These are phyloP conservation scores for Meiosimyza platycephala DNA, from an alignment of 2,888 invertebrate species.

Conservation along the genomic window DNA sequence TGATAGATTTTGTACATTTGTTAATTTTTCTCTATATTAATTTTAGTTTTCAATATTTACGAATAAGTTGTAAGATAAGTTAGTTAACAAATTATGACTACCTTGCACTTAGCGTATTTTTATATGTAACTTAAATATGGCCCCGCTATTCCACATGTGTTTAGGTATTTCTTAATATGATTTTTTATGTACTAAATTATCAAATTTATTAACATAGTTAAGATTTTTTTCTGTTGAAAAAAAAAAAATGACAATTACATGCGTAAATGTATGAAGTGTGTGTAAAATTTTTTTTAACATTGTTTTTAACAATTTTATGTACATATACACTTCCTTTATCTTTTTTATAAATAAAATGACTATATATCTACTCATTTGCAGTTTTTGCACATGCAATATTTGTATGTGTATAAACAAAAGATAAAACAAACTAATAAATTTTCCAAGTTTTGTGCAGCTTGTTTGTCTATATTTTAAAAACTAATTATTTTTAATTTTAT, in stretches of 20 bases:
- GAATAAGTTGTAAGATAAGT: background rate
- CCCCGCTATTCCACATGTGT: conserved; percentile 68
- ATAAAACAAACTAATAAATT: conserved; percentile 19
- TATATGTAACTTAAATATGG: conserved; percentile 60
- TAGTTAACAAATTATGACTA: conserved; percentile 45
- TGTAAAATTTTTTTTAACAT: too few relatives aligned
- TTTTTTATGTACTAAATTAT: conserved; percentile 4
- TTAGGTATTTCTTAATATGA: conserved; percentile 43
- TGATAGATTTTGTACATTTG: background rate
- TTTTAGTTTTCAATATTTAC: background rate
- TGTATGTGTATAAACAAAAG: background rate
- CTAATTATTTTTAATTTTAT: conserved; percentile 4
- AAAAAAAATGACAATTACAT: background rate
- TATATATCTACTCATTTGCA: conserved; percentile 49
- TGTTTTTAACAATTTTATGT: conserved; percentile 10
- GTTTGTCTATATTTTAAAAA: conserved; percentile 22
- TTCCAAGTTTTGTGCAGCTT: conserved; percentile 18
- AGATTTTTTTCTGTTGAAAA: conserved; percentile 5
- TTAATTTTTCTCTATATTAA: conserved; percentile 4
- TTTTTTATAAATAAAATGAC: conserved; percentile 44
- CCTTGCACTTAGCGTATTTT: conserved; percentile 53
- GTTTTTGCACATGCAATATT: conserved; percentile 4
- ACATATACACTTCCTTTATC: conserved; percentile 24
- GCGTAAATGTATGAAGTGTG: too few relatives aligned
- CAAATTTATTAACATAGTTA: background rate